A percentile compares a stretch with the other conserved stretches of the same genome.
These are phyloP conservation scores for Leptocoma aspasia DNA, from an alignment of 2,113 vertebrate genomes.

Conservation along the genomic window DNA sequence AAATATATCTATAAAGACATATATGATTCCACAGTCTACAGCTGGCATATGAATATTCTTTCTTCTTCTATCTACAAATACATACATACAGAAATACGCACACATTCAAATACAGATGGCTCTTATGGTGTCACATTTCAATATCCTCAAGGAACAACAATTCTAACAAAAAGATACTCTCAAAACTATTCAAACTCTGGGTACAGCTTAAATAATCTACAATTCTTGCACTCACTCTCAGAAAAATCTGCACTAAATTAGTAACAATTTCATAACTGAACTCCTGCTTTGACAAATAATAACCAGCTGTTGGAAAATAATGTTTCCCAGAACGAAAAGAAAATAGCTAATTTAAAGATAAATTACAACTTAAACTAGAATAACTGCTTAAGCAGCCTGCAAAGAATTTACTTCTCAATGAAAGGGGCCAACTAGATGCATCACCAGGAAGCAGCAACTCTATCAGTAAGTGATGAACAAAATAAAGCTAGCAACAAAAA, in stretches of 20 bases:
- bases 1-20: not conserved
- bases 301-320: not conserved
- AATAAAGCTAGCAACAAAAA: not conserved
- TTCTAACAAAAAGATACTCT: not conserved
- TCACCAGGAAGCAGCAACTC: not conserved
- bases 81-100: not conserved
- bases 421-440: not conserved
- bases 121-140: not conserved
- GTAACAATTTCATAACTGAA: slow-evolving; percentile 2
- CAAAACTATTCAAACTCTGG: not conserved
- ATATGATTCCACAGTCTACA: not conserved
- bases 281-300: not conserved
- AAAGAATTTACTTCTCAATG: not conserved
- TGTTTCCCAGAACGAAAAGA: not conserved
- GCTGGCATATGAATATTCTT: not conserved
- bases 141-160: not conserved
- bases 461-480: not conserved
- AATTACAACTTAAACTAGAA: not conserved
- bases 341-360: not conserved
- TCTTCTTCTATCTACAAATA: not conserved
- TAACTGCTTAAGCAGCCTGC: not conserved
- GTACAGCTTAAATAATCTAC: not conserved
- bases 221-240: not conserved
- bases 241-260: not conserved
- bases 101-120: not conserved